phyloP scores from a whole-genome alignment of 2,797 vertebrate genomes.

The Gephyroberyx darwinii region DNA sequence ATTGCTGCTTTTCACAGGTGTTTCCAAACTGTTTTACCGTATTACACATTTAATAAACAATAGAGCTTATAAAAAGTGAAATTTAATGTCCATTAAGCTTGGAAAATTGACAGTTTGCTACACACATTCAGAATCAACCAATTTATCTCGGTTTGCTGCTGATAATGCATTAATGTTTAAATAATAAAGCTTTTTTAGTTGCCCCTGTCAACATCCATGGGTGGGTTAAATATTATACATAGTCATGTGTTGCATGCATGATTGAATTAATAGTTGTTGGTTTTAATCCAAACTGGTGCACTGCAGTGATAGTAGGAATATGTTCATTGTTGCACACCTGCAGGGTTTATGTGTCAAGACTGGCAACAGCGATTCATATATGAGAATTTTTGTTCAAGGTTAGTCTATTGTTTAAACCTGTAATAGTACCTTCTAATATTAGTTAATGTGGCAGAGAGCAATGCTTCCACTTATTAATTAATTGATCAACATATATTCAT shows the following conservation, averaged over 20 bases:
- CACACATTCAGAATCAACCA: neutral
- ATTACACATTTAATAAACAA: neutral
- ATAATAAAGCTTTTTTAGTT: slow-evolving; percentile 6
- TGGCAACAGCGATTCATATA: slow-evolving; percentile 10
- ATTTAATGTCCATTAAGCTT: neutral
- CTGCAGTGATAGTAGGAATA: slow-evolving; percentile 30
- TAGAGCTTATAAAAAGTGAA: neutral
- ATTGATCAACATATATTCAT: neutral
- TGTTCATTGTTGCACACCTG: slow-evolving; percentile 24
- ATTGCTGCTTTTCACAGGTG: neutral
- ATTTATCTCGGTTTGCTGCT: neutral
- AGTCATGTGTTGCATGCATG: slow-evolving; percentile 37
- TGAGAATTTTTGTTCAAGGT: slow-evolving; percentile 36
- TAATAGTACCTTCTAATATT: neutral
- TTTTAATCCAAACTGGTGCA: slow-evolving; percentile 49
- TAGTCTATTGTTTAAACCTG: slow-evolving; percentile 12
- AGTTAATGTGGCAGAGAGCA: slow-evolving; percentile 10
- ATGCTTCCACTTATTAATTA: neutral
- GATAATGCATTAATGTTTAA: slow-evolving; percentile 19
- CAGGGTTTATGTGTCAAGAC: slow-evolving; percentile 3
- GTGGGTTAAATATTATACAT: slow-evolving; percentile 23
- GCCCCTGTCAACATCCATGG: slow-evolving; percentile 7
- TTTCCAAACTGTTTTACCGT: neutral
- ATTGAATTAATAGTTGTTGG: slow-evolving; percentile 34
- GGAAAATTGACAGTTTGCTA: neutral